Conservation (phyloP, 2,113 vertebrate species). For the Brachyhypopomus gauderio region DNA sequence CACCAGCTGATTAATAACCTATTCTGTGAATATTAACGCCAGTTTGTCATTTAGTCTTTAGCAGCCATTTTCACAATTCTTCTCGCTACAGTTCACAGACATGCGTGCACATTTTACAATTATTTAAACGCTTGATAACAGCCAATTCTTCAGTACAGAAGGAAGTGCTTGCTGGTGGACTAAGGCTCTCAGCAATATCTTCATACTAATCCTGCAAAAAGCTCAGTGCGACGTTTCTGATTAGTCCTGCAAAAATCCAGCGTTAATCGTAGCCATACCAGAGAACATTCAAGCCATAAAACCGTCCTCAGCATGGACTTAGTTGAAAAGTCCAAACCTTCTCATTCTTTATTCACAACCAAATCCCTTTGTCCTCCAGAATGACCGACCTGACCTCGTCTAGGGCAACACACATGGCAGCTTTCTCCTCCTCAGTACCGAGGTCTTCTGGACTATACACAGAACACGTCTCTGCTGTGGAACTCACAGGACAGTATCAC, state of each 20-base stretch:
- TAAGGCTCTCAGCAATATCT: not conserved
- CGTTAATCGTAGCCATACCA: slow-evolving; percentile 1
- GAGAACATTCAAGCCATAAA: not conserved
- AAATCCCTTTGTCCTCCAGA: slow-evolving; percentile 15
- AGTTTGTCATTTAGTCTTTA: not conserved
- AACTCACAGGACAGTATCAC: not conserved
- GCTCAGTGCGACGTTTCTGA: not conserved
- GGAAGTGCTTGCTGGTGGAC: not conserved
- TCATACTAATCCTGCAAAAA: not conserved
- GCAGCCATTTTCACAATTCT: not conserved
- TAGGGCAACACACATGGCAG: too few species aligned
- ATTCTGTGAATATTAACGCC: not conserved
- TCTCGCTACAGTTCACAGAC: not conserved
- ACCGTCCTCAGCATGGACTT: slow-evolving; percentile 6
- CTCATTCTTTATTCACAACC: not conserved
- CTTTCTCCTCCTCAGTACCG: too few species aligned
- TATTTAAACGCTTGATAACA: not conserved
- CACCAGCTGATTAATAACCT: not conserved
- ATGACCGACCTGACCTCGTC: not conserved
- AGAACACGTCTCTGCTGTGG: not conserved
- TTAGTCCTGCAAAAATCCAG: slow-evolving; percentile 6
- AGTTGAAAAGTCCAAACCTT: slow-evolving; percentile 6
- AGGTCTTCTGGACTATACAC: not conserved
- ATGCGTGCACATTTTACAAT: not conserved
- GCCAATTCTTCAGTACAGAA: not conserved